Evolutionary conservation across 2,113 vertebrate species (phyloP).

Genomic region (Thinocorus orbignyianus): DNA sequence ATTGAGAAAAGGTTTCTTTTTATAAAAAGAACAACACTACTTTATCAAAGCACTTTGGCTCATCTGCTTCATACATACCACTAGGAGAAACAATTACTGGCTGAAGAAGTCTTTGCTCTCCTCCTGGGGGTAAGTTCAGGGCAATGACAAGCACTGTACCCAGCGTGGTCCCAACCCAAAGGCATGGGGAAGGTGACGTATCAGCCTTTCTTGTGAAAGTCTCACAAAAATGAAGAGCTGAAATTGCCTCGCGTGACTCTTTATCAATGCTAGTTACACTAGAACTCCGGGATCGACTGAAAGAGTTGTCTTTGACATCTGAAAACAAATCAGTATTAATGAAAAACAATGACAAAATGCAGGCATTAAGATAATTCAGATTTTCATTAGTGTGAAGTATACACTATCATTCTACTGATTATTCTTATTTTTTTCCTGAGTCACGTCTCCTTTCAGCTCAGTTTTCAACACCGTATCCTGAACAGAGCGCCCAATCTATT

Average conservation of each 20-base stretch:
- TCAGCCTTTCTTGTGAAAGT: conserved; percentile 91
- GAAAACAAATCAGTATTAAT: conserved; percentile 68
- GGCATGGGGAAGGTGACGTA: conserved; percentile 81
- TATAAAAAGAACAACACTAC: not conserved
- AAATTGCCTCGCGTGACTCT: conserved; percentile 92
- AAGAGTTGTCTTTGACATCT: conserved; percentile 98
- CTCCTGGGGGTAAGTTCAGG: conserved; percentile 89
- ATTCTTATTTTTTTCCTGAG: not conserved
- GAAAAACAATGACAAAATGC: not conserved
- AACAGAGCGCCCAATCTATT: not conserved
- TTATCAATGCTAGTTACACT: conserved; percentile 99
- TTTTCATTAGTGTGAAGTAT: not conserved
- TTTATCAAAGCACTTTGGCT: not conserved
- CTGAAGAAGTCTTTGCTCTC: conserved; percentile 94
- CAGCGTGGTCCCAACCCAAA: conserved; percentile 93
- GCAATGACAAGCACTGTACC: conserved; percentile 90
- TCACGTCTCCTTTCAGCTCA: not conserved
- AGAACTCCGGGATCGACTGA: conserved; percentile 96
- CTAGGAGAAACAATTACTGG: conserved; percentile 94
- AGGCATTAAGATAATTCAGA: not conserved
- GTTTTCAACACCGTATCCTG: not conserved
- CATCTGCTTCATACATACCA: conserved; percentile 77
- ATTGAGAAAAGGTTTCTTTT: not conserved
- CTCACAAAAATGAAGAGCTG: conserved; percentile 92
- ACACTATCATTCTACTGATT: not conserved